Base-by-base conservation (phyloP, 1,140 invertebrate genomes). In the Akabosia matsudoensis region DNA sequence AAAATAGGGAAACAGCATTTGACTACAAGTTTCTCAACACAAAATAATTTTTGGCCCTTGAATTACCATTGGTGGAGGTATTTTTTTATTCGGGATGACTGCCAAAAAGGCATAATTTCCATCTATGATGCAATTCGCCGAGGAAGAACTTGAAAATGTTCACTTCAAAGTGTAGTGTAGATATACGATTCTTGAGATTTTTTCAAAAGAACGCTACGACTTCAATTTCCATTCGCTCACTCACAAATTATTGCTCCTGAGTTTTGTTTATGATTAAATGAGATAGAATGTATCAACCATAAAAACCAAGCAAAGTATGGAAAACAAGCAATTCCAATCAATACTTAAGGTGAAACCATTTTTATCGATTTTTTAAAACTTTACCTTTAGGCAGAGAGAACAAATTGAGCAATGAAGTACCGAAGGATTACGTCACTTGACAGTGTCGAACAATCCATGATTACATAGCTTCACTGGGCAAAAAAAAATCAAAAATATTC, bases 41-140 rank as follows among this genome's bases (percentile, higher is more conserved):
- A 22, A 56, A 56, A n/a, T 13, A 56, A n/a, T 45, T 56, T 56
- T 56, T 56, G 54, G 54, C 54, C 14, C 54, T 56, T 56, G 54
- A 4, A 56, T 56, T 56, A 22, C 24, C 54, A 22, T 56, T 24
- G 37, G 7, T 45, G 37, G 54, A n/a, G 13, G 54, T 56, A 22
- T n/a, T n/a, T n/a, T n/a, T n/a, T n/a, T 13, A 56, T 56, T 13
- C 54, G 54, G 54, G 54, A 56, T 56, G 54, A 56, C 14, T 56
- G 54, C 54, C 54, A 56, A 56, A 56, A 56, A 16, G n/a, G 37
- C 7, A 45, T 10, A 45, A 18, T 45, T 45, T 45, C 37, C 37
- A 45, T 45, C 37, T 18, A 18, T 10, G 37, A n/a, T n/a, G n/a
- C n/a, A n/a, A n/a, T n/a, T n/a, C n/a, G n/a, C n/a, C n/a, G n/a